Conservation (phyloP, 1,140 invertebrate genomes). For the Eriosoma lanigerum region DNA sequence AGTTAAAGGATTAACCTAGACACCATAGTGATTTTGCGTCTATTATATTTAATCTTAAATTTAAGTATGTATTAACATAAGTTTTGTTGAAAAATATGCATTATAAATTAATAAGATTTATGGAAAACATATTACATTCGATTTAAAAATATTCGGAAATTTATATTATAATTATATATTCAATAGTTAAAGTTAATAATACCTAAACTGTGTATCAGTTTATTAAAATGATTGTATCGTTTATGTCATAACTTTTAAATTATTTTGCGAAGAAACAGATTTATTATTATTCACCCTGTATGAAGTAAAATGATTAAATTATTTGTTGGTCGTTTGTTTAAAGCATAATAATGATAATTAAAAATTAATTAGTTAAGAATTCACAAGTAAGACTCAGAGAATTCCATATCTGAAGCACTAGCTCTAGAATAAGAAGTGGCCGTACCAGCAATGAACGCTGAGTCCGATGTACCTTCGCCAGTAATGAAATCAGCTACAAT, state of each 20-base stretch:
- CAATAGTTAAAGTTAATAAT: not conserved
- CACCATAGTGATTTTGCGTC: not conserved
- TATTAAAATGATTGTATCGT: slow-evolving; percentile 7
- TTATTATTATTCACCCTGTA: slow-evolving; percentile 38
- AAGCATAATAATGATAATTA: not conserved
- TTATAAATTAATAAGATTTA: not conserved
- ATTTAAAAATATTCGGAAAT: slow-evolving; percentile 1
- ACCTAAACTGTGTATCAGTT: not conserved
- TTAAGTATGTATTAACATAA: too few relatives aligned
- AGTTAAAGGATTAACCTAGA: not conserved
- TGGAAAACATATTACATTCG: not conserved
- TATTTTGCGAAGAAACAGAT: slow-evolving; percentile 24
- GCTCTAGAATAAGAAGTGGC: slow-evolving; percentile 75
- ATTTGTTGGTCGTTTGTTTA: slow-evolving; percentile 25
- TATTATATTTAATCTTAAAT: not conserved
- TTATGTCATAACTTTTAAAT: not conserved
- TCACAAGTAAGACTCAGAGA: slow-evolving; percentile 85
- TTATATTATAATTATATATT: not conserved
- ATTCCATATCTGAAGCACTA: slow-evolving; percentile 80
- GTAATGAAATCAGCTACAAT: slow-evolving; percentile 74
- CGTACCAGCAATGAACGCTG: slow-evolving; percentile 70
- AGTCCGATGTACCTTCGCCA: slow-evolving; percentile 75
- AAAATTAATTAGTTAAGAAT: not conserved
- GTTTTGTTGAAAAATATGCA: too few relatives aligned
- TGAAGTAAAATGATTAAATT: slow-evolving; percentile 42